Conservation (phyloP, 2,888 invertebrate species). For the Deilephila porcellus region DNA sequence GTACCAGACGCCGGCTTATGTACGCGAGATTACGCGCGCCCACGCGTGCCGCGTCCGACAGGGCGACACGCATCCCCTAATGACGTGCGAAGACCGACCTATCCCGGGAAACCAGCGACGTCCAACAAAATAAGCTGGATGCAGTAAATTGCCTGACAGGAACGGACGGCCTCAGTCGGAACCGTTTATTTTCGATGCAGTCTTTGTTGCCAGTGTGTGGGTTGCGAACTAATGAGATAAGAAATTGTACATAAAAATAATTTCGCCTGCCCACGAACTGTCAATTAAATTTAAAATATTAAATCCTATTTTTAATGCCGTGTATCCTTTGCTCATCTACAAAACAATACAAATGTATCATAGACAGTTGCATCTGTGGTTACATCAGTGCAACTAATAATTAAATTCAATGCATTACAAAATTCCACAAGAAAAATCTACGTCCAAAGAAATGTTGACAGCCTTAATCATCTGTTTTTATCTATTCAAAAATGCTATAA, state of each 20-base stretch:
- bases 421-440: not conserved
- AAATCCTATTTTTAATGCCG: no score
- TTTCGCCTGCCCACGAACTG: no score
- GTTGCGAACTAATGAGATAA: not conserved
- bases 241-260: not conserved
- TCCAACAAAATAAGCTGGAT: constrained; percentile 11
- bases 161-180: not conserved
- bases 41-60: constrained; percentile 27
- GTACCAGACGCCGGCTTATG: constrained; percentile 12
- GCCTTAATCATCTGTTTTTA: not conserved
- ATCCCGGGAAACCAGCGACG: constrained; percentile 8
- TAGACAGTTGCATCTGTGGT: no score
- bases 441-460: not conserved
- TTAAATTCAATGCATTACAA: not conserved
- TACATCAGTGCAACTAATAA: no score
- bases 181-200: constrained; percentile 1
- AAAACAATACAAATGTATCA: no score
- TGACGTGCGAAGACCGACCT: constrained; percentile 5
- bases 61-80: constrained; percentile 24
- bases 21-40: constrained; percentile 24
- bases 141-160: constrained; percentile 19
- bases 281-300: no score
- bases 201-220: not conserved
- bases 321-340: no score
- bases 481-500: constrained; percentile 3